Evolutionary conservation across 2,888 invertebrate species (phyloP).

Genomic region (Lasius platythorax): DNA sequence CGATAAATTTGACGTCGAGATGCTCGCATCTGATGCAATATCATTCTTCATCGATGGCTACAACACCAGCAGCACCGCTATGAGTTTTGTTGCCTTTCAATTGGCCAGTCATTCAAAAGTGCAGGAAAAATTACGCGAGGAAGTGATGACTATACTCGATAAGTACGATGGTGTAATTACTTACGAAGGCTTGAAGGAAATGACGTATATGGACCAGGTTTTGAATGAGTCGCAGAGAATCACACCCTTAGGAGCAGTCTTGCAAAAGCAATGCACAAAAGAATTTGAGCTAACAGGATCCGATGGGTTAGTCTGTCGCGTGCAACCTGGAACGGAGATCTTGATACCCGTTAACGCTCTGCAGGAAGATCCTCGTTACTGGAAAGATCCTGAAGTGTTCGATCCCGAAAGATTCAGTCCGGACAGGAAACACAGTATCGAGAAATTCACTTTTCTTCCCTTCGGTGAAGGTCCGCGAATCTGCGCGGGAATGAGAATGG

Average conservation of each 20-base stretch:
- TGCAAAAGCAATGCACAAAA: constrained; percentile 70
- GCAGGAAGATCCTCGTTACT: constrained; percentile 70
- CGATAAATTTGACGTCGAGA: constrained; percentile 79
- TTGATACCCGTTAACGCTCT: constrained; percentile 65
- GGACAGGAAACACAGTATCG: constrained; percentile 59
- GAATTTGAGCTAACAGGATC: constrained; percentile 67
- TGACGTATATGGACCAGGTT: constrained; percentile 87
- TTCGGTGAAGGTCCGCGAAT: constrained; percentile 78
- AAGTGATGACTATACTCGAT: constrained; percentile 82
- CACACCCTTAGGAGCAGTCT: constrained; percentile 35
- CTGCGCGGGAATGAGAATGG: constrained; percentile 77
- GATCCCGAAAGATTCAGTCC: constrained; percentile 75
- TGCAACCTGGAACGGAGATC: constrained; percentile 68
- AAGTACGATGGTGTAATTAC: constrained; percentile 83
- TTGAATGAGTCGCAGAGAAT: constrained; percentile 77
- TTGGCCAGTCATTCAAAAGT: constrained; percentile 85
- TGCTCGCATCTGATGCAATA: constrained; percentile 85
- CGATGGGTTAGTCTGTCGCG: constrained; percentile 71
- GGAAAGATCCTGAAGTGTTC: constrained; percentile 71
- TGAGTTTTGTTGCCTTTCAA: constrained; percentile 86
- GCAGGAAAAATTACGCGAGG: constrained; percentile 86
- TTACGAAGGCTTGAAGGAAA: constrained; percentile 86
- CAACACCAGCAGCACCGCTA: constrained; percentile 86
- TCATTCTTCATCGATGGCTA: constrained; percentile 87
- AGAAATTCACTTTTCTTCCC: constrained; percentile 68